phyloP scores from a whole-genome alignment of 2,888 invertebrate species.

The Aphelenchoides bicaudatus region DNA sequence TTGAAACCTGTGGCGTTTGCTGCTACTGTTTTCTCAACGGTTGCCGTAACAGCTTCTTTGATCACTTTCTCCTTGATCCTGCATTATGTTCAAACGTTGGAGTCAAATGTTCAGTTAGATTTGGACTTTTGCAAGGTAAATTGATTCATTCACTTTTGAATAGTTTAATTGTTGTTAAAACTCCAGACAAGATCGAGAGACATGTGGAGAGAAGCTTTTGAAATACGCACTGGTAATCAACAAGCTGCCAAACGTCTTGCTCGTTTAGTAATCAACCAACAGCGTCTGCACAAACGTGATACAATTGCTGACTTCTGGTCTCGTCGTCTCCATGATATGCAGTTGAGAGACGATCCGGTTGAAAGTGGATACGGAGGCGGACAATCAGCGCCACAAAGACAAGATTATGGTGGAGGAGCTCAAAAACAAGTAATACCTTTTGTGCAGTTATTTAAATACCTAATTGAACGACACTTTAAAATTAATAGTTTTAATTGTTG shows the following conservation, averaged over 20 bases:
- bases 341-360: constrained; percentile 55
- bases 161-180: not conserved
- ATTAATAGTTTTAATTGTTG: no score
- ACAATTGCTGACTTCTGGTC: constrained; percentile 59
- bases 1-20: constrained; percentile 41
- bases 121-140: constrained; percentile 58
- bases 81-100: constrained; percentile 59
- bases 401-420: no score
- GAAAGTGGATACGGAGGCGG: constrained; percentile 24
- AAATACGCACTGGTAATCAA: constrained; percentile 47
- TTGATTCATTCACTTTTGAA: not conserved
- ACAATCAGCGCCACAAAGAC: constrained; percentile 1
- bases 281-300: constrained; percentile 46
- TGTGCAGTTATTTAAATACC: no score
- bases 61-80: constrained; percentile 59
- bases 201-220: constrained; percentile 61
- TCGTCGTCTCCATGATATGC: constrained; percentile 55
- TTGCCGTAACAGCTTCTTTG: constrained; percentile 51
- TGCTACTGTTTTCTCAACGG: constrained; percentile 46
- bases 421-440: no score
- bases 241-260: constrained; percentile 51
- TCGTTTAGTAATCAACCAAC: constrained; percentile 49
- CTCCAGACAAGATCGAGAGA: constrained; percentile 55
- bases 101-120: constrained; percentile 56
- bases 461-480: no score